A percentile compares a stretch with the other conserved stretches of the same genome.
These are phyloP conservation scores for Leptosomus discolor DNA, from an alignment of 2,113 vertebrate genomes.

Conservation along the genomic window DNA sequence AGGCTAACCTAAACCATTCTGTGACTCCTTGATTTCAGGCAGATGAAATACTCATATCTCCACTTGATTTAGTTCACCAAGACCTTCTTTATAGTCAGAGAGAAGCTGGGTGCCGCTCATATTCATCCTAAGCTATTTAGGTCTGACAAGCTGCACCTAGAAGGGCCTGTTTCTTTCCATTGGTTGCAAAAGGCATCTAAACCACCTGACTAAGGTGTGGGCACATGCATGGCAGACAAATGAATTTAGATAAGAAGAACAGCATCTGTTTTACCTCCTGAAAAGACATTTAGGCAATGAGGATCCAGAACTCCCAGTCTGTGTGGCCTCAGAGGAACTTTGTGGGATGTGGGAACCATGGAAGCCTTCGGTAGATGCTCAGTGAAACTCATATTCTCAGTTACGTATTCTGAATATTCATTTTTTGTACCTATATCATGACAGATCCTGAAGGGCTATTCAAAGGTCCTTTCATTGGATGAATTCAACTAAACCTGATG, in stretches of 20 bases:
- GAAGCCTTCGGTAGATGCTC: neutral
- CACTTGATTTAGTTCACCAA: neutral
- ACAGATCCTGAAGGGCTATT: neutral
- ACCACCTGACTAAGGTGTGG: neutral
- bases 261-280: neutral
- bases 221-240: fast-evolving
- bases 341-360: neutral
- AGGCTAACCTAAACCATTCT: neutral
- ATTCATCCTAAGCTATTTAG: neutral
- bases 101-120: neutral
- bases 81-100: neutral
- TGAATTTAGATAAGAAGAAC: neutral
- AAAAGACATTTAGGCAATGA: neutral
- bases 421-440: neutral
- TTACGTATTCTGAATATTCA: neutral
- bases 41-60: neutral
- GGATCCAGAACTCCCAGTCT: neutral
- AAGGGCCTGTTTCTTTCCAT: neutral
- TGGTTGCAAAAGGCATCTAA: neutral
- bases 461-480: neutral
- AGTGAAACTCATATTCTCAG: neutral
- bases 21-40: neutral
- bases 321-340: neutral
- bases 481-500: neutral
- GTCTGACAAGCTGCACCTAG: neutral